These are phyloP conservation scores for Noctilio leporinus DNA, from an alignment of 2,113 vertebrate genomes.

Conservation along the genomic window DNA sequence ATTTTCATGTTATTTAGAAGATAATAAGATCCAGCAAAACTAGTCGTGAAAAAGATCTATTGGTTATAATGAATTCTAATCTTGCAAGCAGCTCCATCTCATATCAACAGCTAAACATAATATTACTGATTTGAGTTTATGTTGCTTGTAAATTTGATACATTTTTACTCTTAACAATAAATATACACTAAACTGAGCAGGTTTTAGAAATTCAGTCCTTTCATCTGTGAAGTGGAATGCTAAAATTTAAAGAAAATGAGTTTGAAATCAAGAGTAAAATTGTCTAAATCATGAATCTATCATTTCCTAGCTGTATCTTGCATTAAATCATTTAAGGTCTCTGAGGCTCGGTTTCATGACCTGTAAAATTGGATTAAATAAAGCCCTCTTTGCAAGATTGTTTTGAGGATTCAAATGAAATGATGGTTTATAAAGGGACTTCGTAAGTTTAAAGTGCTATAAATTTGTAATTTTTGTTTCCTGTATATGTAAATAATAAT, in stretches of 20 bases:
- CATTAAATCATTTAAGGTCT: background rate
- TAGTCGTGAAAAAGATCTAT: conserved; percentile 71
- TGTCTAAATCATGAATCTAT: background rate
- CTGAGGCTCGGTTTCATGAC: background rate
- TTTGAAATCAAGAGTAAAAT: background rate
- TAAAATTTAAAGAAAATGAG: conserved; percentile 8
- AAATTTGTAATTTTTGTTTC: background rate
- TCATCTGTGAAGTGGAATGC: conserved; percentile 1
- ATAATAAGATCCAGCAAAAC: conserved; percentile 71
- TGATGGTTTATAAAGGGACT: background rate
- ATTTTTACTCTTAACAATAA: conserved; percentile 54
- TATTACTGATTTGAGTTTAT: conserved; percentile 72
- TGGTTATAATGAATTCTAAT: conserved; percentile 76
- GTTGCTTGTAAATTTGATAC: conserved; percentile 73
- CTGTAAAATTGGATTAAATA: background rate
- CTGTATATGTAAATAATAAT: background rate
- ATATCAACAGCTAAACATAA: conserved; percentile 71
- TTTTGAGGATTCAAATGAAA: background rate
- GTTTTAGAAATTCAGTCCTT: conserved; percentile 16
- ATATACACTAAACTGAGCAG: conserved; percentile 32
- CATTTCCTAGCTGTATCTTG: background rate
- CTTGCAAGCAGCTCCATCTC: conserved; percentile 70
- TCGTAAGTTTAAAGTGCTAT: background rate
- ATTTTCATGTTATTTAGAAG: conserved; percentile 71
- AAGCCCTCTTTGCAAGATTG: background rate